phyloP scores from a whole-genome alignment of 2,888 invertebrate genomes.

The Heliconius sara region DNA sequence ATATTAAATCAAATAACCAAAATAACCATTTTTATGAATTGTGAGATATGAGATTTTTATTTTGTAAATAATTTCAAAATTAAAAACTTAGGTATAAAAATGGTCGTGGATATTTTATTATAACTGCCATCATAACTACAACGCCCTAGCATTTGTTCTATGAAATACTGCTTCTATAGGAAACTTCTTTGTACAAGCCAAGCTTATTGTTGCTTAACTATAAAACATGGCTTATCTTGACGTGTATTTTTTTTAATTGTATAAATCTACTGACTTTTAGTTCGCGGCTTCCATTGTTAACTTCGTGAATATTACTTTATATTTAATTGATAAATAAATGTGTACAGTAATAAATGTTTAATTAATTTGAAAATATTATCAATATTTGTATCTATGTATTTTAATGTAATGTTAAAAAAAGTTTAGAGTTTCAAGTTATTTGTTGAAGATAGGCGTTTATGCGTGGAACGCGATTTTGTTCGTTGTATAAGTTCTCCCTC shows the following conservation, averaged over 20 bases:
- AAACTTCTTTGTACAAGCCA: conserved; percentile 34
- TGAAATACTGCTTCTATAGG: conserved; percentile 30
- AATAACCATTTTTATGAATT: too few species aligned
- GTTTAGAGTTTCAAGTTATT: too few species aligned
- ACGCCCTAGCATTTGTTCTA: conserved; percentile 35
- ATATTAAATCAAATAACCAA: too few species aligned
- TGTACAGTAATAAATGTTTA: background rate
- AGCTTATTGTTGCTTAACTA: conserved; percentile 15
- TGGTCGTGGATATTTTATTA: conserved; percentile 38
- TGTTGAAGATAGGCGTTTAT: too few species aligned
- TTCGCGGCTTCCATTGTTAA: background rate
- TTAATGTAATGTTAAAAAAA: too few species aligned
- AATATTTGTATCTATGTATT: too few species aligned
- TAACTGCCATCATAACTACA: conserved; percentile 23
- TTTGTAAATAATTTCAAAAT: background rate
- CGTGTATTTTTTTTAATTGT: background rate
- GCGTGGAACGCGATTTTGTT: too few species aligned
- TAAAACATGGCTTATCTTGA: background rate
- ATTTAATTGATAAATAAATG: background rate
- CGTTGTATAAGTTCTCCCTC: too few species aligned
- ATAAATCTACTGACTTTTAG: background rate
- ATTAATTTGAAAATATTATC: background rate
- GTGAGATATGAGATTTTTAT: too few species aligned
- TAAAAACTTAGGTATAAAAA: background rate
- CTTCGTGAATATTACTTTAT: background rate